Evolutionary conservation across 1,140 invertebrate species (phyloP), one percentile per base, ranked within the genome.

Genomic region (Pygmarrhopalites habei): DNA sequence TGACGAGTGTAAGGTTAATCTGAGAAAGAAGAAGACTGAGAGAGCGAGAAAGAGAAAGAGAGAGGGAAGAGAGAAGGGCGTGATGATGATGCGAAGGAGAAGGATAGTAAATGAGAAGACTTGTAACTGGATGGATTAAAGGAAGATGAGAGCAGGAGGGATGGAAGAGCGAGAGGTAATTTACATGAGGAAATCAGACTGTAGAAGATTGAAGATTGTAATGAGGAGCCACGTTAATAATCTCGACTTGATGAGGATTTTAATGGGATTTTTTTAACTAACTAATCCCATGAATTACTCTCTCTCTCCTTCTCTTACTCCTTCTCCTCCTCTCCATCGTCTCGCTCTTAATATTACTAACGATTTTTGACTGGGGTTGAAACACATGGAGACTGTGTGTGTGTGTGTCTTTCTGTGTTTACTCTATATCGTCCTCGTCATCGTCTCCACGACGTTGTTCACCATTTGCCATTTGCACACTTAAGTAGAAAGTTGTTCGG

Each of bases 181-280:
- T 59, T 59, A 56, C 32, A 64, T 59, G 32, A 62, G 55, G 3
- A 57, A 41, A 57, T 57, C 25, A 15, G 21, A 2, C 5, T 35
- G 26, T 15, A 25, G 30, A 51, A 58, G 62, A 58, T 58, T 55
- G 41, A 12, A 26, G n/a, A 28, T 49, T 51, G 19, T 60, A 30
- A 60, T 49, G n/a, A 51, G 17, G 44, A 49, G 19, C 56, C 63
- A 44, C 61, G 51, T 65, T 65, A 65, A n/a, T n/a, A n/a, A 65
- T 61, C 64, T 58, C 52, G 26, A 53, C 19, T 57, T 51, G 59
- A 65, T 65, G 64, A 65, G 64, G 30, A 61, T 57, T 64, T 65
- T 65, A 65, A 65, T 65, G 59, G 64, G 64, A 65, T 65, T 65
- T 56, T 29, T 62, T 10, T n/a, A n/a, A n/a, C n/a, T n/a, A 30